A percentile compares a stretch with the other conserved stretches of the same genome.
Conservation (phyloP, 2,888 invertebrate species). For the Scaptomyza polygonia region DNA sequence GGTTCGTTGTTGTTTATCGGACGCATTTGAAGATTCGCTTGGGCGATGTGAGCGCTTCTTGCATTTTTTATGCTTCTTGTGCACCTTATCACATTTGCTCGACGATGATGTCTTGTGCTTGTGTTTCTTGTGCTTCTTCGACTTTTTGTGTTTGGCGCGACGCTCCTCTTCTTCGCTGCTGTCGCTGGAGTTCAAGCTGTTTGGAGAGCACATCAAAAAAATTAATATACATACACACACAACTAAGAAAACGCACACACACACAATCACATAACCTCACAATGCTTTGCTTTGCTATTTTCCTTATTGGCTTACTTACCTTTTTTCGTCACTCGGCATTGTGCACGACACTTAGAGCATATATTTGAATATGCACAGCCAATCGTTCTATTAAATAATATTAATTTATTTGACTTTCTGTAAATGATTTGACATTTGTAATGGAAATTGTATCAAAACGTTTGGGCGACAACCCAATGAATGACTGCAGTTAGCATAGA, state of each 20-base stretch:
- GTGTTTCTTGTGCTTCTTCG: conserved; percentile 88
- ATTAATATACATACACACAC: conserved; percentile 43
- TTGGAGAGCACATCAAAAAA: conserved; percentile 22
- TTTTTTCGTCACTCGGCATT: conserved; percentile 59
- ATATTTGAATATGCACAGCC: conserved; percentile 9
- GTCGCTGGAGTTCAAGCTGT: conserved; percentile 79
- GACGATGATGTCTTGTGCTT: conserved; percentile 84
- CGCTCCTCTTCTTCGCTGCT: conserved; percentile 72
- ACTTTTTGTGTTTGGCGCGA: conserved; percentile 84
- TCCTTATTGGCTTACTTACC: conserved; percentile 27
- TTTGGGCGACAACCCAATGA: conserved; percentile 15
- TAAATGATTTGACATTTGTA: conserved; percentile 21
- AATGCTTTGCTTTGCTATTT: conserved; percentile 26
- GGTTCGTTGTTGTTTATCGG: conserved; percentile 61
- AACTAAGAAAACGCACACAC: conserved; percentile 14
- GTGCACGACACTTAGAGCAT: conserved; percentile 3
- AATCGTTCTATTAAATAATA: conserved; percentile 3
- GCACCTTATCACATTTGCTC: conserved; percentile 84
- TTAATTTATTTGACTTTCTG: conserved; percentile 22
- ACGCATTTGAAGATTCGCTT: conserved; percentile 79
- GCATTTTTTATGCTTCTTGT: conserved; percentile 85
- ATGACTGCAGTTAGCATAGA: background rate
- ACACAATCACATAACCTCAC: conserved; percentile 50
- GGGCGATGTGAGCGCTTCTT: conserved; percentile 85
- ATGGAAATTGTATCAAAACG: conserved; percentile 19